Percentiles rank a stretch among this genome's conserved stretches.
Conservation (phyloP, 2,797 vertebrate species). For the Myripristis murdjan region DNA sequence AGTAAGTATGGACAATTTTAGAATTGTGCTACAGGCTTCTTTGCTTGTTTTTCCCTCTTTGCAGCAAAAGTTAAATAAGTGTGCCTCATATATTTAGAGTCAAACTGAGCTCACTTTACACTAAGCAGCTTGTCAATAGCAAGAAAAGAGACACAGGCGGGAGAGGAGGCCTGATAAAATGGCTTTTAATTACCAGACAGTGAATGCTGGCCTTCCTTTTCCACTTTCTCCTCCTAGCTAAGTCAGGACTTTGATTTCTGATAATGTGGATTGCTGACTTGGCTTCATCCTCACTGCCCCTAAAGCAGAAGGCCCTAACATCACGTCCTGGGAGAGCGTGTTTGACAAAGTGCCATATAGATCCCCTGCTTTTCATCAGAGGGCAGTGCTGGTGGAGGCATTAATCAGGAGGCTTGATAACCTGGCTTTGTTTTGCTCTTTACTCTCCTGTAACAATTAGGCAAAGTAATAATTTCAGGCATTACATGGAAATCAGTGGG, state of each 20-base stretch:
- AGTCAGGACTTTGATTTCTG: slow-evolving; percentile 95
- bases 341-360: slow-evolving; percentile 96
- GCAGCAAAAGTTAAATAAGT: slow-evolving; percentile 90
- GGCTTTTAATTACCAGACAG: slow-evolving; percentile 96
- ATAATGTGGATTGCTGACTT: slow-evolving; percentile 95
- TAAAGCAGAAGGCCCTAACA: slow-evolving; percentile 82
- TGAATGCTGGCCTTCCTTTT: slow-evolving; percentile 87
- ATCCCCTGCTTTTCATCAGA: slow-evolving; percentile 87
- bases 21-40: slow-evolving; percentile 56
- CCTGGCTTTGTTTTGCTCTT: slow-evolving; percentile 79
- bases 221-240: slow-evolving; percentile 81
- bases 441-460: slow-evolving; percentile 92
- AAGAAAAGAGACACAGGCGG: slow-evolving; percentile 80
- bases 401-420: slow-evolving; percentile 89
- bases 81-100: slow-evolving; percentile 90
- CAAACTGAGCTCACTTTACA: slow-evolving; percentile 88
- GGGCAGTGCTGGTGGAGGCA: slow-evolving; percentile 89
- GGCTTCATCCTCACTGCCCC: slow-evolving; percentile 89
- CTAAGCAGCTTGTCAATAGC: slow-evolving; percentile 89
- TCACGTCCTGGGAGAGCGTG: slow-evolving; percentile 89
- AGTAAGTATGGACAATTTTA: slow-evolving; percentile 29
- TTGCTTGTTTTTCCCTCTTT: slow-evolving; percentile 74
- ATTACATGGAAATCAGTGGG: slow-evolving; percentile 94
- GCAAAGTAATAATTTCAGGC: slow-evolving; percentile 93
- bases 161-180: slow-evolving; percentile 89